Evolutionary conservation across 35 echinoderm and acorn worm genomes (phyloP).

Genomic region (Ophiothrix spiculata): DNA sequence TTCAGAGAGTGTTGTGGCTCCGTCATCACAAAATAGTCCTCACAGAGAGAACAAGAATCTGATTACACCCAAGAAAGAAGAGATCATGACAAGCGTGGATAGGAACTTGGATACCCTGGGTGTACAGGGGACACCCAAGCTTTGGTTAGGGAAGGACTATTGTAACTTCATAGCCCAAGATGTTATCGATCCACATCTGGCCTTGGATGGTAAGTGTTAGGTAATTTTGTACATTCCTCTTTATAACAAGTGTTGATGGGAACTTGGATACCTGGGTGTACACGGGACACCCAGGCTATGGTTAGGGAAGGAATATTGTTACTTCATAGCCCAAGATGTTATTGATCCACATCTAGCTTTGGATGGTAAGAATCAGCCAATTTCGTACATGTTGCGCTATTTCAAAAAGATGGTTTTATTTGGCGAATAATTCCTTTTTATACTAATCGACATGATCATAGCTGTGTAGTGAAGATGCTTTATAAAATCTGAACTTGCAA

Average conservation of each 20-base stretch:
- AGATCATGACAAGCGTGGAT: slow-evolving; percentile 60
- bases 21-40: neutral
- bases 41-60: neutral
- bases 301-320: slow-evolving; percentile 94
- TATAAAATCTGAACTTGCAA: no score
- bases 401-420: no score
- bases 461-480: no score
- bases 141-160: slow-evolving; percentile 96
- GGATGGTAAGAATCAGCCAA: slow-evolving; percentile 64
- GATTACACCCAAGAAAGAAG: neutral
- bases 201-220: slow-evolving; percentile 71
- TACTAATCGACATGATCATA: no score
- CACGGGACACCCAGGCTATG: slow-evolving; percentile 68
- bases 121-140: slow-evolving; percentile 52
- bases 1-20: no score
- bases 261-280: slow-evolving; percentile 55
- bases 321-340: slow-evolving; percentile 81
- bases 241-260: slow-evolving; percentile 60
- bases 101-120: slow-evolving; percentile 50
- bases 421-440: no score
- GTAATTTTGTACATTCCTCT: neutral
- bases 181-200: slow-evolving; percentile 61
- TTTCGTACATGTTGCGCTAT: no score
- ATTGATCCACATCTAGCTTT: slow-evolving; percentile 68
- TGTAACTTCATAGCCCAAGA: slow-evolving; percentile 83